These are phyloP conservation scores for Tineola bisselliella DNA, from an alignment of 2,888 invertebrate genomes.

Conservation along the genomic window DNA sequence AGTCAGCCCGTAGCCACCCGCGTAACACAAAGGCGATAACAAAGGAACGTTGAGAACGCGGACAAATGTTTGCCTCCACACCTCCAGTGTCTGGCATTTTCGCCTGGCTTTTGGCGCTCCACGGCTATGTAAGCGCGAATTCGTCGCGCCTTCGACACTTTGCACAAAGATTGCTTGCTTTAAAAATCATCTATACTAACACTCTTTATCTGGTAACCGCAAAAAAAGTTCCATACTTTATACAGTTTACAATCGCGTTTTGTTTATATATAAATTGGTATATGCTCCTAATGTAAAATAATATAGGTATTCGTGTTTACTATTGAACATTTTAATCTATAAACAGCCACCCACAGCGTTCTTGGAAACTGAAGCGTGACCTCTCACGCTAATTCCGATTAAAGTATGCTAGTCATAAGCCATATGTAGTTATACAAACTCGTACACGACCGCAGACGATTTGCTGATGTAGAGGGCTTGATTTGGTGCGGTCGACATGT, in stretches of 20 bases:
- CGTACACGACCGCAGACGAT: conserved; percentile 2
- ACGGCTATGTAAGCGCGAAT: conserved; percentile 14
- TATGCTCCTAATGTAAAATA: too few species aligned
- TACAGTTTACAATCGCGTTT: too few species aligned
- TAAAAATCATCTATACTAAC: not conserved
- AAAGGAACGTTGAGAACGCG: conserved; percentile 23
- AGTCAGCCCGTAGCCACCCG: conserved; percentile 22
- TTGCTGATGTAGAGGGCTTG: conserved; percentile 12
- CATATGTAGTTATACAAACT: not conserved
- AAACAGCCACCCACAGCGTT: not conserved
- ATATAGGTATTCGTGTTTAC: too few species aligned
- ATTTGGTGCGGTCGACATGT: conserved; percentile 17
- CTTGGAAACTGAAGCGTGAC: not conserved
- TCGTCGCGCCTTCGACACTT: conserved; percentile 12
- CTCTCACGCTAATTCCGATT: conserved; percentile 1
- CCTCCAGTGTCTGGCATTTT: conserved; percentile 17
- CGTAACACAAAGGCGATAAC: conserved; percentile 20
- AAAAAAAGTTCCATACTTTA: not conserved
- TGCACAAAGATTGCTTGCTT: conserved; percentile 4
- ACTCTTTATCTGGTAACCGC: not conserved
- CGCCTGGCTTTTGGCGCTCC: conserved; percentile 16
- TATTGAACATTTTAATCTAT: not conserved
- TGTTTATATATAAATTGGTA: too few species aligned
- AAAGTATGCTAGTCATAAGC: not conserved
- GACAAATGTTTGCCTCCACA: conserved; percentile 25